These are phyloP conservation scores for Coreius guichenoti DNA, from an alignment of 2,797 vertebrate species.

Conservation along the genomic window DNA sequence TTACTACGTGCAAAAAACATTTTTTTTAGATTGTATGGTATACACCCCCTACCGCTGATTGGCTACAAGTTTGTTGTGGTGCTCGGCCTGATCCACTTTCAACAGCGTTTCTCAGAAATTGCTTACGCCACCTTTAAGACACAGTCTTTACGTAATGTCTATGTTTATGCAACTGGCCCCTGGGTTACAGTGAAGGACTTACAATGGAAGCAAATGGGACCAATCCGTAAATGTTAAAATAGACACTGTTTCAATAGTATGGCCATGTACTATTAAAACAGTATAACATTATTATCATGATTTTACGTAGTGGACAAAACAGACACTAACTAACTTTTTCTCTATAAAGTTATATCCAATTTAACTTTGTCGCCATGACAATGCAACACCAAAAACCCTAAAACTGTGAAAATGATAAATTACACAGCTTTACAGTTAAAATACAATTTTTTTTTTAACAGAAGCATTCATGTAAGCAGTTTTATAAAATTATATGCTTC, in stretches of 20 bases:
- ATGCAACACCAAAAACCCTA: not conserved
- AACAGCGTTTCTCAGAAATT: not conserved
- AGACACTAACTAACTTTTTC: too few species aligned
- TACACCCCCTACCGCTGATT: not conserved
- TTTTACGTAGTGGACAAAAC: not conserved
- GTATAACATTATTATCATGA: not conserved
- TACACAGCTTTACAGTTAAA: not conserved
- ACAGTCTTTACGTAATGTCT: too few species aligned
- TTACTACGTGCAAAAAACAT: too few species aligned
- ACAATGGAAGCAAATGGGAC: not conserved
- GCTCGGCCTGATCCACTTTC: not conserved
- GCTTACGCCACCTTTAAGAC: not conserved
- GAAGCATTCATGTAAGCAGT: not conserved
- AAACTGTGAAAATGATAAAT: not conserved
- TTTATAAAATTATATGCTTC: not conserved
- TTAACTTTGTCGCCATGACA: conserved; percentile 1
- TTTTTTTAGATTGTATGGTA: too few species aligned
- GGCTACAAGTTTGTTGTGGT: not conserved
- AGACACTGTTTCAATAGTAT: not conserved
- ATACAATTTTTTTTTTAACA: not conserved
- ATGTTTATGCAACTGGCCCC: too few species aligned
- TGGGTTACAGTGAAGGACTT: not conserved
- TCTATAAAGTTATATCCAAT: not conserved
- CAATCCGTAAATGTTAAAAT: not conserved
- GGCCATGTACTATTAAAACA: not conserved